A percentile compares a stretch with the other conserved stretches of the same genome.
These are phyloP conservation scores for Tetragnatha versicolor DNA, from an alignment of 1,140 invertebrate species.

Conservation along the genomic window DNA sequence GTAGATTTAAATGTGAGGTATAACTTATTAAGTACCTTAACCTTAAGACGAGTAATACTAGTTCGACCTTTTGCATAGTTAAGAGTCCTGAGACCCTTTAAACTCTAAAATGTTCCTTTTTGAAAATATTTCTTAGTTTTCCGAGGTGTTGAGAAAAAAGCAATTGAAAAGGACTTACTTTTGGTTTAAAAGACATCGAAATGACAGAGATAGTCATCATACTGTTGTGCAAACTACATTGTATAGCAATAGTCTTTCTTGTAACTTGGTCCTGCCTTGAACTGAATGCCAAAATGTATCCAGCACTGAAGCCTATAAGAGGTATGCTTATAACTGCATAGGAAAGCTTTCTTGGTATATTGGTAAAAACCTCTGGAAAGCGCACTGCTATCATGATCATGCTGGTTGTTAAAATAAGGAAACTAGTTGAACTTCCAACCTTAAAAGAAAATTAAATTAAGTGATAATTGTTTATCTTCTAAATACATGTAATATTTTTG, in stretches of 20 bases:
- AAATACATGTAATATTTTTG: no score
- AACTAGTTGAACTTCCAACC: constrained; percentile 57
- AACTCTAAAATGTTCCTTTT: no score
- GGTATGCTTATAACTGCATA: background rate
- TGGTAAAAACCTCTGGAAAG: constrained; percentile 60
- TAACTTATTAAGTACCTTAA: no score
- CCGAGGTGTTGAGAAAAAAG: no score
- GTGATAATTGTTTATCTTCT: no score
- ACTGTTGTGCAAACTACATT: constrained; percentile 66
- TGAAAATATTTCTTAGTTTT: no score
- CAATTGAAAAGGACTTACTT: no score
- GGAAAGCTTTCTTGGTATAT: constrained; percentile 61
- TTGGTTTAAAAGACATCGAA: constrained; percentile 57
- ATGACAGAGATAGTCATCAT: constrained; percentile 59
- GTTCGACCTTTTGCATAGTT: no score
- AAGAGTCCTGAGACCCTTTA: no score
- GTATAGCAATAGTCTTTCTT: constrained; percentile 64
- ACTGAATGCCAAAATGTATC: constrained; percentile 59
- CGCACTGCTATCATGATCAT: constrained; percentile 56
- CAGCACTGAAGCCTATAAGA: background rate
- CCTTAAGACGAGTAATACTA: no score
- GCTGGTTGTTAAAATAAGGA: constrained; percentile 55
- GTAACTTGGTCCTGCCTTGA: constrained; percentile 58
- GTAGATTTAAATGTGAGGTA: no score
- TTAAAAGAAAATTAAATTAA: constrained; percentile 26